Percentiles rank a stretch among this genome's conserved stretches.
These are phyloP conservation scores for Rapana venosa DNA, from an alignment of 2,888 invertebrate species.

Conservation along the genomic window DNA sequence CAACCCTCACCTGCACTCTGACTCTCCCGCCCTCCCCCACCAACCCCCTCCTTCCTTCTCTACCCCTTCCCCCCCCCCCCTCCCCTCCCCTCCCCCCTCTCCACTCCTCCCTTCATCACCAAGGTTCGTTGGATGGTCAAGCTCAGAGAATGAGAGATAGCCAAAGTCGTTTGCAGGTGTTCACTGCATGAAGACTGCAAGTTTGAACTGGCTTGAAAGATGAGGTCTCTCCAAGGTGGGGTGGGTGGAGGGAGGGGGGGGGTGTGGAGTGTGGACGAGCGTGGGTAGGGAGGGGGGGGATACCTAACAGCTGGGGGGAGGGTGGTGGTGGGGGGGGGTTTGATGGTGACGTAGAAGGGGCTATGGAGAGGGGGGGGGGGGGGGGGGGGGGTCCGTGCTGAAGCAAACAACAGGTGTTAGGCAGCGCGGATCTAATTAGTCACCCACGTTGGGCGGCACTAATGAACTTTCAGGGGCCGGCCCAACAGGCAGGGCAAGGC, in stretches of 20 bases:
- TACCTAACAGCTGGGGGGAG: neutral
- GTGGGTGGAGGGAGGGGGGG: neutral
- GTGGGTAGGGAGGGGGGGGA: neutral
- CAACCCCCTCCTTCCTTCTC: neutral
- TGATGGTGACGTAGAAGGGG: neutral
- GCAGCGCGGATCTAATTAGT: constrained; percentile 36
- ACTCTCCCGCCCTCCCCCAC: neutral
- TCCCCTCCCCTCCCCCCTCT: neutral
- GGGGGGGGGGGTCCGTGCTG: neutral
- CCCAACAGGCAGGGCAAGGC: neutral
- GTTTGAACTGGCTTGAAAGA: constrained; percentile 21
- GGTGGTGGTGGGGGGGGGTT: neutral
- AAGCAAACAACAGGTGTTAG: constrained; percentile 36
- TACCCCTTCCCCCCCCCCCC: neutral
- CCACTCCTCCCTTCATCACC: neutral
- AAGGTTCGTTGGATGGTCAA: constrained; percentile 2
- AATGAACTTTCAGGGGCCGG: constrained; percentile 7
- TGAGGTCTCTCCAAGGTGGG: neutral
- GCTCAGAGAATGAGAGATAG: neutral
- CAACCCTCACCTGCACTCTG: too few species aligned
- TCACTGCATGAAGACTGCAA: constrained; percentile 16
- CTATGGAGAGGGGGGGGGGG: neutral
- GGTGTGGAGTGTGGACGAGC: neutral
- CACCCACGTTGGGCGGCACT: constrained; percentile 32
- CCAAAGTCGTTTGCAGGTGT: constrained; percentile 30